phyloP scores from a whole-genome alignment of 1,140 invertebrate species.

The Pseudoatta argentina region DNA sequence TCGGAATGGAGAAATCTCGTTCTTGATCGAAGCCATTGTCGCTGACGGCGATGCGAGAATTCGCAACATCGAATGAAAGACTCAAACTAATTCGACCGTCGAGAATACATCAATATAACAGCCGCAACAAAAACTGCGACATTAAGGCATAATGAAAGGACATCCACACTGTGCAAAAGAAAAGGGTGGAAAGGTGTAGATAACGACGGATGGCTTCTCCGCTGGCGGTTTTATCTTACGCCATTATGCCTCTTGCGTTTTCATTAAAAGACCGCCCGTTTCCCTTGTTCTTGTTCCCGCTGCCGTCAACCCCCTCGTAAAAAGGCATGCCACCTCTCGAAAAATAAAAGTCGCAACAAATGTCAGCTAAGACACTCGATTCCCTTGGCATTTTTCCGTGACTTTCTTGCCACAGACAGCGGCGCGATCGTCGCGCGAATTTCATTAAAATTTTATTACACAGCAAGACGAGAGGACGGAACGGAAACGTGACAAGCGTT shows the following conservation, averaged over 20 bases:
- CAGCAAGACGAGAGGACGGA: constrained; percentile 29
- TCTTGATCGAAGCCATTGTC: constrained; percentile 37
- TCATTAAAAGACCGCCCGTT: constrained; percentile 70
- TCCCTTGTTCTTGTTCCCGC: constrained; percentile 18
- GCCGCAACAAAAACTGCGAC: constrained; percentile 61
- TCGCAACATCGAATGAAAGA: constrained; percentile 8
- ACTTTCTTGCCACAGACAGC: constrained; percentile 1
- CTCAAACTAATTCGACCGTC: constrained; percentile 69
- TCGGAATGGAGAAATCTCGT: constrained; percentile 35
- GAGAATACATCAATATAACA: constrained; percentile 13
- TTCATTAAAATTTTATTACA: constrained; percentile 76
- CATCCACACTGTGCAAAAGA: constrained; percentile 64
- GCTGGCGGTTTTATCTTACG: constrained; percentile 71
- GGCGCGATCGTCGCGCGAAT: constrained; percentile 35
- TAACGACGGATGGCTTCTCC: constrained; percentile 42
- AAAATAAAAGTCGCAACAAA: constrained; percentile 69
- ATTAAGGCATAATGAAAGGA: constrained; percentile 75
- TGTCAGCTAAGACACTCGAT: constrained; percentile 68
- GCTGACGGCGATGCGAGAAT: background rate
- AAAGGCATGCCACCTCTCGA: constrained; percentile 60
- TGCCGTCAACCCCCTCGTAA: constrained; percentile 52
- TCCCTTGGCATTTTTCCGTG: constrained; percentile 52
- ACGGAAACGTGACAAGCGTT: constrained; percentile 30
- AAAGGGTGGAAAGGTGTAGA: constrained; percentile 47
- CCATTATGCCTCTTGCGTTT: constrained; percentile 73